These are phyloP conservation scores for Tylochromis polylepis DNA, from an alignment of 2,113 vertebrate species.

Conservation along the genomic window DNA sequence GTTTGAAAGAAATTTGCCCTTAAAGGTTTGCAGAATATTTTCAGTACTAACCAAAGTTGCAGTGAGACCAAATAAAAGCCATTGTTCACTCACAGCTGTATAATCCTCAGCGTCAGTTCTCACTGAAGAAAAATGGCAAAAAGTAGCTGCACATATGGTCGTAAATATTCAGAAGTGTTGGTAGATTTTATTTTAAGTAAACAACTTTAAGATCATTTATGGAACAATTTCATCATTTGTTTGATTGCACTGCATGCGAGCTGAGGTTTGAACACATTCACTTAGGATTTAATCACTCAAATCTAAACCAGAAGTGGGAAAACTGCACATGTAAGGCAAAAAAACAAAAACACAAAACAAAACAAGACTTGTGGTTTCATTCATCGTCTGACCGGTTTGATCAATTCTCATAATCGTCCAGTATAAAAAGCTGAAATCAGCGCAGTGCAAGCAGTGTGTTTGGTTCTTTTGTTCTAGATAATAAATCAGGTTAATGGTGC, in stretches of 20 bases:
- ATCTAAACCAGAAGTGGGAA: not conserved
- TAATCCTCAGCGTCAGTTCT: not conserved
- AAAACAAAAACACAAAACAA: not conserved
- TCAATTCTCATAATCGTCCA: slow-evolving; percentile 35
- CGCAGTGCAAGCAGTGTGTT: not conserved
- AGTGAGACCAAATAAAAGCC: not conserved
- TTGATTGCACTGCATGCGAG: not conserved
- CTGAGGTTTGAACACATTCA: not conserved
- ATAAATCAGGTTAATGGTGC: slow-evolving; percentile 56
- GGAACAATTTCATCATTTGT: fast-evolving
- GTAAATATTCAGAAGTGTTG: no score
- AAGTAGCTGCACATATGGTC: not conserved
- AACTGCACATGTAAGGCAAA: not conserved
- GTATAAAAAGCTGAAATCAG: slow-evolving; percentile 34
- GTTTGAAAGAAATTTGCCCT: not conserved
- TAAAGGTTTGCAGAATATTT: not conserved
- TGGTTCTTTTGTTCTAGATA: slow-evolving; percentile 9
- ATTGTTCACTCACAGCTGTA: not conserved
- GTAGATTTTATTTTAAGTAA: no score
- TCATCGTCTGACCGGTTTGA: not conserved
- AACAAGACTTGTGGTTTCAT: not conserved
- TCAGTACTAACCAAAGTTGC: not conserved
- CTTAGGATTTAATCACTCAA: not conserved
- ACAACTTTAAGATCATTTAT: not conserved
- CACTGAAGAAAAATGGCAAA: fast-evolving